Evolutionary conservation across 2,888 invertebrate species (phyloP), one percentile per base, ranked within the genome.

Genomic region (Epirrita christyi): DNA sequence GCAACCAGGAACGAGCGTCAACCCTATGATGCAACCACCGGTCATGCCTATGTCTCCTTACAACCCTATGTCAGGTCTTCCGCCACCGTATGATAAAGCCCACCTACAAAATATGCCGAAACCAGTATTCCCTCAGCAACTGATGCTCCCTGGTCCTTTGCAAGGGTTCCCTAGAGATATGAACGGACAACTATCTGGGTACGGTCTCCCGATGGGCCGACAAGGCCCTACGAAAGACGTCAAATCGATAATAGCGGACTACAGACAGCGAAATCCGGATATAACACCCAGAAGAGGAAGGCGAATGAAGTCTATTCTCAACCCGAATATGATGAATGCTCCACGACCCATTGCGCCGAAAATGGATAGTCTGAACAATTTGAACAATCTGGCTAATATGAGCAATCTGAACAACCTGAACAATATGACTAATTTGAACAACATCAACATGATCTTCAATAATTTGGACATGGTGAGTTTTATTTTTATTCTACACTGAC

Each of bases 171-270:
- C 90, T 6, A 80, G 89, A 64, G 91, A 88, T 52, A 88, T 91
- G 79, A 94, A 94, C 64, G 93, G 94, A 10, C 93, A 94, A 55
- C 81, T 94, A 54, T 92, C 93, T 0, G 94, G 94, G 58, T 92
- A 75, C 40, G 88, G 89, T 2, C 80, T 90, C 72, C 92, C 86
- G 0, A 93, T 93, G 85, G 96, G 96, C 0, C 91, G 95, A 0
- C 96, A 96, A 75, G 95, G 96, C 0, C 94, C 96, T 0, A 95
- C 95, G n/a, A 94, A 96, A 58, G 96, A 97, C 78, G 96, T 97
- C 0, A 95, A 96, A 76, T 95, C 96, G 4, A 96, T 97, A 54
- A 96, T 96, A 73, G 96, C 96, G 0, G 96, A 96, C 77, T 96
- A 96, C 75, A 93, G 96, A 65, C 95, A 95, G 64, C 92, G 95